phyloP scores from a whole-genome alignment of 2,888 invertebrate genomes.

The Chironomus tentans region DNA sequence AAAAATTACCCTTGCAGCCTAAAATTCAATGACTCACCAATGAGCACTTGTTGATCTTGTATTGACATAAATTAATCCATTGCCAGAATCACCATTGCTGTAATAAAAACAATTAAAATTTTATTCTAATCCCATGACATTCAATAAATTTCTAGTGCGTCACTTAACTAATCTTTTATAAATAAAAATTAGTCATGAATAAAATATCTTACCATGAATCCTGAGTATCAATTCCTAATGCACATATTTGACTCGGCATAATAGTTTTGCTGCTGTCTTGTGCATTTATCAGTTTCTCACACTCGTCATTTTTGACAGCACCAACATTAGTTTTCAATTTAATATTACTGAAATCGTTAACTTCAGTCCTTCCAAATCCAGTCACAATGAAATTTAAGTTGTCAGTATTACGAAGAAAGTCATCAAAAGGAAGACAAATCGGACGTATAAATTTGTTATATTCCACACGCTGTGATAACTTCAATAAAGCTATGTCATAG shows the following conservation, averaged over 20 bases:
- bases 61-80: constrained; percentile 4
- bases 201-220: constrained; percentile 8
- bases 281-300: neutral
- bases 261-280: neutral
- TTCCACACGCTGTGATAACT: constrained; percentile 33
- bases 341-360: constrained; percentile 15
- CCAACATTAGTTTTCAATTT: constrained; percentile 9
- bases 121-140: neutral
- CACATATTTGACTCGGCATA: constrained; percentile 1
- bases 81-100: constrained; percentile 8
- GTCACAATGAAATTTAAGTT: constrained; percentile 43
- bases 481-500: constrained; percentile 41
- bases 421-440: constrained; percentile 28
- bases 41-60: neutral
- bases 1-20: no score
- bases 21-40: neutral
- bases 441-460: constrained; percentile 30
- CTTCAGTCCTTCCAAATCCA: constrained; percentile 51
- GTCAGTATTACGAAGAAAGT: constrained; percentile 32
- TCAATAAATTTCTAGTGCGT: no score
- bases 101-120: neutral
- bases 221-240: neutral
- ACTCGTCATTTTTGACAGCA: neutral
- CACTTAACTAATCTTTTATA: no score
- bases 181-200: no score